Conservation (phyloP, 2,888 invertebrate genomes). For the Elegia similella region DNA sequence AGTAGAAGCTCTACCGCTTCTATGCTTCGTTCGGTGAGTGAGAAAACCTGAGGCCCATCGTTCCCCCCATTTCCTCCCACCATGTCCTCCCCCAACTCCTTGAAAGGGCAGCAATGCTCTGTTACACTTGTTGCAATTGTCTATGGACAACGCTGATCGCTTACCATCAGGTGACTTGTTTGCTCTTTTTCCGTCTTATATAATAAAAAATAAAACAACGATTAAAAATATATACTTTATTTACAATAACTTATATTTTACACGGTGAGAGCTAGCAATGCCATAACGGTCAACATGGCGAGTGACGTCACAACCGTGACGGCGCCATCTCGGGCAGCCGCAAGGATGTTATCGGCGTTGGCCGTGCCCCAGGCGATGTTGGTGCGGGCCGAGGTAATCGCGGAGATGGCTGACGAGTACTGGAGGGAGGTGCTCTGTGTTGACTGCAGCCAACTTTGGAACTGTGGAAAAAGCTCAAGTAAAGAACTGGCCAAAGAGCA, state of each 20-base stretch:
- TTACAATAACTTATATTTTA: slow-evolving; percentile 19
- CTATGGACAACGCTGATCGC: no score
- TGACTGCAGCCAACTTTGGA: slow-evolving; percentile 56
- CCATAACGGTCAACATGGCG: slow-evolving; percentile 34
- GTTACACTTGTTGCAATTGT: no score
- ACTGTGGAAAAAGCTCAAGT: slow-evolving; percentile 40
- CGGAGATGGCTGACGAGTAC: slow-evolving; percentile 44
- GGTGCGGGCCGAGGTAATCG: slow-evolving; percentile 52
- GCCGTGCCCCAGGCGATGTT: slow-evolving; percentile 64
- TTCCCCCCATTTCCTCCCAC: no score
- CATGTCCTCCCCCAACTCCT: no score
- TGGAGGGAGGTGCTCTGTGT: slow-evolving; percentile 49
- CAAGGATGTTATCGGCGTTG: slow-evolving; percentile 52
- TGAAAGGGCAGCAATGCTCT: no score
- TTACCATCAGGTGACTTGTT: no score
- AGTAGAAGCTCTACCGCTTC: no score
- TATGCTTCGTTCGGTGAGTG: no score
- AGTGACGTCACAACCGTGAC: slow-evolving; percentile 40
- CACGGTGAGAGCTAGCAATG: slow-evolving; percentile 29
- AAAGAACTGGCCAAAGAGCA: not conserved
- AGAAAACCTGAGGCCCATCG: no score
- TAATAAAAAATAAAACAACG: not conserved
- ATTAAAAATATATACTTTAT: not conserved
- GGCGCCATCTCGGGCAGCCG: slow-evolving; percentile 50
- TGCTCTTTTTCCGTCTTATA: no score